Conservation (phyloP, 2,888 invertebrate species). For the Heterodera filipjevi region DNA sequence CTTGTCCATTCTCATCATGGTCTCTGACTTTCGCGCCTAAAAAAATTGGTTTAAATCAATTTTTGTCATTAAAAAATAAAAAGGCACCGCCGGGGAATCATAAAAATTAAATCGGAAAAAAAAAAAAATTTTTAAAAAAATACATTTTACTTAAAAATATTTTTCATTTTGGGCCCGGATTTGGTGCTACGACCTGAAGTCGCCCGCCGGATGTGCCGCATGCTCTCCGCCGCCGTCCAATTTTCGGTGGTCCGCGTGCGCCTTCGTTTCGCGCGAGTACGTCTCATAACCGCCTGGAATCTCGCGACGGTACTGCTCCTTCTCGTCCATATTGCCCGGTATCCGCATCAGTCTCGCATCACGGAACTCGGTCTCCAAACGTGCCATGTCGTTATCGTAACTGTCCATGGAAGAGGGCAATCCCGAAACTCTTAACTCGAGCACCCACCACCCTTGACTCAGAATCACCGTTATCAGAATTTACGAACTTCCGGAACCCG, state of each 20-base stretch:
- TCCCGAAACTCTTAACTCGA: too few relatives aligned
- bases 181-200: not conserved
- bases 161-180: not conserved
- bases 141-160: too few relatives aligned
- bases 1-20: not conserved
- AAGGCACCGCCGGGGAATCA: too few relatives aligned
- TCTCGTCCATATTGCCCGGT: constrained; percentile 59
- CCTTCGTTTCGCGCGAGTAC: constrained; percentile 54
- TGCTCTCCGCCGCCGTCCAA: constrained; percentile 6
- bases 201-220: constrained; percentile 9
- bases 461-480: too few relatives aligned
- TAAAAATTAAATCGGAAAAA: too few relatives aligned
- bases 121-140: too few relatives aligned
- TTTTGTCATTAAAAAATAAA: too few relatives aligned
- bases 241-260: constrained; percentile 30
- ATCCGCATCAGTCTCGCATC: constrained; percentile 60
- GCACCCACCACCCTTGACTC: too few relatives aligned
- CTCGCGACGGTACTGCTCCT: constrained; percentile 31
- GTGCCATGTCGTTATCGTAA: constrained; percentile 57
- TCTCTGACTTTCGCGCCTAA: constrained; percentile 1
- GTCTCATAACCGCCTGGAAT: constrained; percentile 65
- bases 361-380: constrained; percentile 69
- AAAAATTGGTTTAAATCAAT: not conserved
- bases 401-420: constrained; percentile 24
- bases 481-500: too few relatives aligned